A percentile compares a stretch with the other conserved stretches of the same genome.
Evolutionary conservation across 2,888 invertebrate genomes (phyloP).

Genomic region (Drosophila leonis): DNA sequence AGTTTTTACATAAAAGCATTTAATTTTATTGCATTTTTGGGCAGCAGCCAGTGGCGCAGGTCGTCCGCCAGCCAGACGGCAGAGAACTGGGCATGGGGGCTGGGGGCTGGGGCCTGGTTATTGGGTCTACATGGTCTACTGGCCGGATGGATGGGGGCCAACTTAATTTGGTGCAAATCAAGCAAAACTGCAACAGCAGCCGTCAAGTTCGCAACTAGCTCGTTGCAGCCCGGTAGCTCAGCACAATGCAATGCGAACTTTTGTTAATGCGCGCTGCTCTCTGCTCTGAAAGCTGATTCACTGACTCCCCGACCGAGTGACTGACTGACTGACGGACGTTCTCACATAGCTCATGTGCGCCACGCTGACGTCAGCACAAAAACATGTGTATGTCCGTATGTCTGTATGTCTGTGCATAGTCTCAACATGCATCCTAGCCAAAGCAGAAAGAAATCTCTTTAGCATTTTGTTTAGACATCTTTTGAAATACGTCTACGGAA

Average conservation of each 20-base stretch:
- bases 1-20: constrained; percentile 80
- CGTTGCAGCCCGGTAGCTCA: constrained; percentile 25
- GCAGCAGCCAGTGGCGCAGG: constrained; percentile 57
- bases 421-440: constrained; percentile 46
- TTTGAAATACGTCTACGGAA: constrained; percentile 28
- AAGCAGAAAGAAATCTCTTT: constrained; percentile 33
- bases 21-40: constrained; percentile 81
- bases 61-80: constrained; percentile 29
- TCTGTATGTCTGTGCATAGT: constrained; percentile 1
- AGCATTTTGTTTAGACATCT: constrained; percentile 62
- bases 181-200: constrained; percentile 73
- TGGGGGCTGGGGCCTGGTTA: constrained; percentile 27
- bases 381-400: not conserved
- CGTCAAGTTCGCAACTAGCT: constrained; percentile 46
- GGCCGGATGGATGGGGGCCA: constrained; percentile 56
- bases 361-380: constrained; percentile 62
- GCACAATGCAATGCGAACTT: constrained; percentile 36
- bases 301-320: constrained; percentile 11
- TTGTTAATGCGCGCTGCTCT: constrained; percentile 37
- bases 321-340: constrained; percentile 7
- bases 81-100: constrained; percentile 13
- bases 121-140: constrained; percentile 54
- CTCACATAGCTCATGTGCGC: constrained; percentile 45
- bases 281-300: constrained; percentile 21
- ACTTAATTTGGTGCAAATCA: constrained; percentile 79